Percentiles rank a stretch among this genome's conserved stretches.
phyloP scores from a whole-genome alignment of 2,797 vertebrate species.

The Chaetodon trifasciatus region DNA sequence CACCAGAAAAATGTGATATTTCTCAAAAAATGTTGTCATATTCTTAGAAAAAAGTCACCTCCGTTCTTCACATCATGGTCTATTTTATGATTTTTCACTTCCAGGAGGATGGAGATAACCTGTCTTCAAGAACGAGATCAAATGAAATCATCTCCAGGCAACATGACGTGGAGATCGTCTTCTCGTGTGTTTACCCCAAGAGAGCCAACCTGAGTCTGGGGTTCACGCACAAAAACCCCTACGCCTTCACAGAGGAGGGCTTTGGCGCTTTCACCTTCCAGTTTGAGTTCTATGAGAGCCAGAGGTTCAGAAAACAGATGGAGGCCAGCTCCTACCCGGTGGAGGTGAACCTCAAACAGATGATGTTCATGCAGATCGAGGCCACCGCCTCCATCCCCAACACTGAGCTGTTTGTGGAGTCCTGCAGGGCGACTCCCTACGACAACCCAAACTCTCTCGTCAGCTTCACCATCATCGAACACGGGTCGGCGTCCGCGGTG shows the following conservation, averaged over 20 bases:
- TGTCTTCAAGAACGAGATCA: slow-evolving; percentile 62
- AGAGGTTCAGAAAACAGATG: slow-evolving; percentile 35
- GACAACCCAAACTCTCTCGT: slow-evolving; percentile 67
- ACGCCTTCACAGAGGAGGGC: slow-evolving; percentile 58
- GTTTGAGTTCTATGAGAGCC: slow-evolving; percentile 69
- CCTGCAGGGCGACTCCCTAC: slow-evolving; percentile 70
- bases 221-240: slow-evolving; percentile 59
- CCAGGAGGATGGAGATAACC: slow-evolving; percentile 57
- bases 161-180: slow-evolving; percentile 47
- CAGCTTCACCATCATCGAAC: slow-evolving; percentile 70
- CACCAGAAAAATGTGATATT: too few species aligned
- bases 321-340: slow-evolving; percentile 58
- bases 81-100: neutral
- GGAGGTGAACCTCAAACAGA: slow-evolving; percentile 63
- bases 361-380: slow-evolving; percentile 75
- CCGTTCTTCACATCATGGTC: neutral
- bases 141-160: slow-evolving; percentile 52
- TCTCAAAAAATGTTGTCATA: too few species aligned
- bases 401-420: slow-evolving; percentile 75
- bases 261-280: slow-evolving; percentile 71
- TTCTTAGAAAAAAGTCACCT: neutral
- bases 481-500: slow-evolving; percentile 52
- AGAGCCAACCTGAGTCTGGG: slow-evolving; percentile 46
- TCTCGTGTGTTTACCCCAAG: slow-evolving; percentile 66
- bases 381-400: slow-evolving; percentile 53